These are phyloP conservation scores for Hydrolagus colliei DNA, from an alignment of 2,797 vertebrate species.

Conservation along the genomic window DNA sequence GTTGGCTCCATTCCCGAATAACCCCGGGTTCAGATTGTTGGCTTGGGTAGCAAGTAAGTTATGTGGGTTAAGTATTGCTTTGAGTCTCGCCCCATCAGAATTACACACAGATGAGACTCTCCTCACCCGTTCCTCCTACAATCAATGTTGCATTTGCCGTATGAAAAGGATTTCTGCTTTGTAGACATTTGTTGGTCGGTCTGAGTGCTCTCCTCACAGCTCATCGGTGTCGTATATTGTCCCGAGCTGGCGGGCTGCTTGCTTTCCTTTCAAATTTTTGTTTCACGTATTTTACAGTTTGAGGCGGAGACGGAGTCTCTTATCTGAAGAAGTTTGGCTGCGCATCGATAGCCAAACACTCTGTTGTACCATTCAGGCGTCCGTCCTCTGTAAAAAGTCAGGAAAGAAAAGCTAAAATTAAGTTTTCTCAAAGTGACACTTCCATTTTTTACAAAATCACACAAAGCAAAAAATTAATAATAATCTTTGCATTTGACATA, in stretches of 20 bases:
- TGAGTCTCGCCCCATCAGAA: no score
- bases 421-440: neutral
- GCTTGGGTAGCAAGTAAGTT: no score
- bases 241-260: neutral
- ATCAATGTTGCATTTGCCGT: no score
- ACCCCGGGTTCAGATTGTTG: no score
- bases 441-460: neutral
- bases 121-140: no score
- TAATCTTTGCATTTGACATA: no score
- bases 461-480: neutral
- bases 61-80: no score
- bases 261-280: constrained; percentile 42
- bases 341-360: constrained; percentile 59
- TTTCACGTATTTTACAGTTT: constrained; percentile 42
- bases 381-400: constrained; percentile 54
- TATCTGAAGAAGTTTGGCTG: constrained; percentile 50
- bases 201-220: neutral
- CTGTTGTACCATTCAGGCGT: constrained; percentile 65
- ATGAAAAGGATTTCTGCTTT: no score
- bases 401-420: constrained; percentile 24
- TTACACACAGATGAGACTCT: no score
- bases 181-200: neutral
- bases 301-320: constrained; percentile 51
- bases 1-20: no score
- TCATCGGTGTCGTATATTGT: neutral